Base-by-base conservation (phyloP, 2,797 vertebrate genomes). In the Salmo trutta region DNA sequence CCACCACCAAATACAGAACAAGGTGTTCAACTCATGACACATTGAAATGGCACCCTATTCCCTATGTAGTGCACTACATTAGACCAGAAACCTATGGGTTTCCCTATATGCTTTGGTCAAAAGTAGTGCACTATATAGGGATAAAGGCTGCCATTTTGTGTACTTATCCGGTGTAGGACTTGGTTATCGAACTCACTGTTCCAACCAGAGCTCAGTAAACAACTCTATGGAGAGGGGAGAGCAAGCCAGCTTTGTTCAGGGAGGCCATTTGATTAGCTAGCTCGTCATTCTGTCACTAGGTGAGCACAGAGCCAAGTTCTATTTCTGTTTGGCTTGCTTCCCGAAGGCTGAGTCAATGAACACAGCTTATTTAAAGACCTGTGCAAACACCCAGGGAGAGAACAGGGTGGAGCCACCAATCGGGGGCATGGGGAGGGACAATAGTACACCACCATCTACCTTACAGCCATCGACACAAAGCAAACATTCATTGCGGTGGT, bases 321-420 rank as follows among this genome's bases (percentile, higher is more conserved):
- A 76, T 76, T 82, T 82, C 77, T 70, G 47, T 74, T 64, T 64
- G 59, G 70, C 73, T 77, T 80, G 73, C 65, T 75, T 24, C 24
- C 54, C 73, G 69, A 73, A 67, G 36, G 33, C 83, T 76, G 76
- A 76, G 75, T 74, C 77, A 79, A 76, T 72, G 64, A 72, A 79
- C 64, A 56, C 74, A 76, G 75, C 77, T 79, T 79, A 77, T 85
- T 82, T 75, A 71, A 82, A 47, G 47, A 3, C 66, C 41, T 73
- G 75, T 31, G 73, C 77, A 85, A 79, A 85, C 79, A 80, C 12
- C 21, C 69, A 29, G 52, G 41, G 21, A 54, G 69, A 68, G 68
- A 54, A 66, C 51, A 67, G 21, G 74, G 74, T 52, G 47, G 66
- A 24, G 75, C 10, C 19, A 21, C 21, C 36, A 19, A 41, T 33